A percentile compares a stretch with the other conserved stretches of the same genome.
phyloP scores from a whole-genome alignment of 2,888 invertebrate genomes.

The Diploptera punctata region DNA sequence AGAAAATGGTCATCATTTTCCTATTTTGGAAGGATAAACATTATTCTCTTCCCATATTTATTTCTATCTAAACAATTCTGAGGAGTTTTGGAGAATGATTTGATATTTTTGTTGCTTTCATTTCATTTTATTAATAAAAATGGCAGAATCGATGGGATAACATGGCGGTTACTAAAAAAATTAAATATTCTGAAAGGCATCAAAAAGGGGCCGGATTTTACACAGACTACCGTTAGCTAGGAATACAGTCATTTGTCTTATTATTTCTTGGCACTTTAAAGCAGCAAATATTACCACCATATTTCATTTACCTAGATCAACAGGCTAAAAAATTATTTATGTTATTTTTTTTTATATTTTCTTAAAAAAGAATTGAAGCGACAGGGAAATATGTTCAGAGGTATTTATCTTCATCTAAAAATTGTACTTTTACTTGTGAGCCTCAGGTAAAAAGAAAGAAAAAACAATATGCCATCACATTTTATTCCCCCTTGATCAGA shows the following conservation, averaged over 20 bases:
- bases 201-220: constrained; percentile 40
- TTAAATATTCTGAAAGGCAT: constrained; percentile 40
- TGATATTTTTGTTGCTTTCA: constrained; percentile 24
- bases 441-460: constrained; percentile 17
- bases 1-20: constrained; percentile 28
- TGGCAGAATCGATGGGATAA: constrained; percentile 32
- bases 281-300: constrained; percentile 30
- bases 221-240: constrained; percentile 33
- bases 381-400: constrained; percentile 21
- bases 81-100: not conserved
- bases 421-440: constrained; percentile 39
- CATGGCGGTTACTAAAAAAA: constrained; percentile 39
- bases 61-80: constrained; percentile 26
- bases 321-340: constrained; percentile 28
- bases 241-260: constrained; percentile 33
- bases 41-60: constrained; percentile 26
- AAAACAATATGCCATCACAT: not conserved
- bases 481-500: not conserved
- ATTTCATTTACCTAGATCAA: constrained; percentile 18
- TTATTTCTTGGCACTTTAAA: constrained; percentile 36
- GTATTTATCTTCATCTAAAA: constrained; percentile 33
- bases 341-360: constrained; percentile 14
- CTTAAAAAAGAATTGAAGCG: constrained; percentile 21
- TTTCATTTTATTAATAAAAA: constrained; percentile 38
- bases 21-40: constrained; percentile 35